Evolutionary conservation across 2,797 vertebrate genomes (phyloP), one percentile per base, ranked within the genome.

Genomic region (Epinephelus malabaricus): DNA sequence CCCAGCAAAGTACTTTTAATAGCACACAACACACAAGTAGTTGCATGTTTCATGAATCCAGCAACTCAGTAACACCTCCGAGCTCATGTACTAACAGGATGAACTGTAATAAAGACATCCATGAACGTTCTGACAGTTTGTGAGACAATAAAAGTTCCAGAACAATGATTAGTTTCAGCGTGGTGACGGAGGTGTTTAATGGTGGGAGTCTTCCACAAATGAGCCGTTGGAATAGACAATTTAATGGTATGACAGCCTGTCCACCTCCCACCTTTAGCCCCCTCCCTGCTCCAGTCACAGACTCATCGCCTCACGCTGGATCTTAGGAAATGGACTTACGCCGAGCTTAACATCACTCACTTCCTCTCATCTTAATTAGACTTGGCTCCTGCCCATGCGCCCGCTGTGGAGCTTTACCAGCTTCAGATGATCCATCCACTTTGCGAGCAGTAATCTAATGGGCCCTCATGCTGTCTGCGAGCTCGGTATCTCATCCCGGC

Each of bases 281-380:
- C 47, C n/a, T 64, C 54, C 53, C 30, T 49, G 18, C 60, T 60
- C 15, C 12, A 38, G 30, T 73, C 69, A 21, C 62, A 79, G 65
- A 54, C 84, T 88, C 84, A 92, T 82, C 73, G 77, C 50, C 21
- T 81, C 78, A 81, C 65, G 64, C 55, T 15, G 18, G 63, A 30
- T 76, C 77, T 72, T 56, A 71, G 53, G 76, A 84, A 82, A 82
- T 81, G 53, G 86, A 72, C 81, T 88, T 89, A 92, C 11, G 66
- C 69, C 46, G 53, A 75, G 80, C 87, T 93, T 89, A 92, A 49
- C 82, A 78, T 88, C 92, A 81, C 65, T 91, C 91, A 92, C 87
- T 87, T 92, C 80, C 79, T 89, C 79, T 86, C 87, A 78, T 89
- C 90, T 82, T 93, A 90, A 94, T 93, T 88, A 73, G 90, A 86